These are phyloP conservation scores for Sebastes wilsoni DNA, from an alignment of 2,797 vertebrate species.

Conservation along the genomic window DNA sequence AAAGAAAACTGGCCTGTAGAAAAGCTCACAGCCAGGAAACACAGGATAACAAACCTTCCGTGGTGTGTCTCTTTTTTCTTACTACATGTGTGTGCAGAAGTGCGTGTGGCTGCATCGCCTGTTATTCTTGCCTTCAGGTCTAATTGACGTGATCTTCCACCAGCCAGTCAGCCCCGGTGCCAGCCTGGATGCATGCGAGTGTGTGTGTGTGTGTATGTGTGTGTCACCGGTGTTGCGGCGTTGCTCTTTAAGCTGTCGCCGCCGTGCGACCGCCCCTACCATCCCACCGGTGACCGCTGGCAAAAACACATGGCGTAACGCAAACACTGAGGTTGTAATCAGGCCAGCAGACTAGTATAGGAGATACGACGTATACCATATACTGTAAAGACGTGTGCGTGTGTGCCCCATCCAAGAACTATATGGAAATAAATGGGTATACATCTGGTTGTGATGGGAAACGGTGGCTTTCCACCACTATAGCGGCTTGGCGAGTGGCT, in stretches of 20 bases:
- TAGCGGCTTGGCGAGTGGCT: conserved; percentile 52
- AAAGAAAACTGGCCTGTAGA: conserved; percentile 40
- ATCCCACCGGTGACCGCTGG: conserved; percentile 28
- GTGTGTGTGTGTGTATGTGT: conserved; percentile 11
- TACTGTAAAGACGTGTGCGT: conserved; percentile 5
- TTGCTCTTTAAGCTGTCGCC: conserved; percentile 39
- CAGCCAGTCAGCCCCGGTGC: conserved; percentile 25
- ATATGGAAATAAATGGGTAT: conserved; percentile 65
- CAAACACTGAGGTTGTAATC: conserved; percentile 67
- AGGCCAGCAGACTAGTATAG: conserved; percentile 19
- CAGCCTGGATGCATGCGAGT: conserved; percentile 3
- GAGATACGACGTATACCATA: conserved; percentile 11
- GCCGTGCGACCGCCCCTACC: neutral
- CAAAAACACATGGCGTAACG: conserved; percentile 41
- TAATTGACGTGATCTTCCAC: conserved; percentile 50
- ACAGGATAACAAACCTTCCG: conserved; percentile 47
- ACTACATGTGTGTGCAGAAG: neutral
- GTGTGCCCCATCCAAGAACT: conserved; percentile 1
- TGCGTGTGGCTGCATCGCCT: neutral
- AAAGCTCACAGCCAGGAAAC: conserved; percentile 56
- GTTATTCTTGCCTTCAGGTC: conserved; percentile 58
- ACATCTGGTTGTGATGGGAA: conserved; percentile 74
- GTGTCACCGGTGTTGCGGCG: conserved; percentile 14
- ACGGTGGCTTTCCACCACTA: conserved; percentile 63
- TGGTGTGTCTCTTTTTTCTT: neutral